A percentile compares a stretch with the other conserved stretches of the same genome.
phyloP scores from a whole-genome alignment of 2,888 invertebrate species.

The Noctua fimbriata region DNA sequence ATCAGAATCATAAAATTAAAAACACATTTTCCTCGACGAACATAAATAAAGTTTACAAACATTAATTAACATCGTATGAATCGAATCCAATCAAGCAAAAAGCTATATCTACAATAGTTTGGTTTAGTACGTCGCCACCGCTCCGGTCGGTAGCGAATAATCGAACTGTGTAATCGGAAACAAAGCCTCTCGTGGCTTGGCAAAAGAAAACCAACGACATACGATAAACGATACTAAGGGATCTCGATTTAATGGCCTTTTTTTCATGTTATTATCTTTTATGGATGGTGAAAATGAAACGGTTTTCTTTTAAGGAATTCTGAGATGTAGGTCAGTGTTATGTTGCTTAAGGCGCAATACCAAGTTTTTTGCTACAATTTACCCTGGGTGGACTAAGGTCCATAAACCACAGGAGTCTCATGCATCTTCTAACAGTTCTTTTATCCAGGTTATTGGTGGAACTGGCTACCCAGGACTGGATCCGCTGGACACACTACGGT shows the following conservation, averaged over 20 bases:
- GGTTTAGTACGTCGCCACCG: constrained; percentile 31
- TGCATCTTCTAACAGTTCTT: not conserved
- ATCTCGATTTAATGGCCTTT: constrained; percentile 35
- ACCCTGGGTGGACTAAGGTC: not conserved
- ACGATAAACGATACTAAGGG: constrained; percentile 32
- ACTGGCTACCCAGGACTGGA: too few species aligned
- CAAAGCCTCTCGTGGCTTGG: constrained; percentile 48
- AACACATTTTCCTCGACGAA: constrained; percentile 3
- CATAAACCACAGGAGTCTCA: not conserved
- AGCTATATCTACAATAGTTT: constrained; percentile 26
- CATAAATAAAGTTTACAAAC: constrained; percentile 17
- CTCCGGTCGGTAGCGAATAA: constrained; percentile 39
- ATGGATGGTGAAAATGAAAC: not conserved
- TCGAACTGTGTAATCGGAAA: constrained; percentile 62
- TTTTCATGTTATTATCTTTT: constrained; percentile 33
- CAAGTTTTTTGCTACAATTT: not conserved
- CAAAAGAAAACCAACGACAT: constrained; percentile 57
- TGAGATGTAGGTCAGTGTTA: not conserved
- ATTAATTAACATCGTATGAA: constrained; percentile 34
- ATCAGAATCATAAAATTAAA: not conserved
- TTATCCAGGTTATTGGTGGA: not conserved
- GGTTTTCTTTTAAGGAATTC: not conserved
- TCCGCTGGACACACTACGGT: not conserved
- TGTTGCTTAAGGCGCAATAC: not conserved
- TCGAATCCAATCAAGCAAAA: constrained; percentile 38